A percentile compares a stretch with the other conserved stretches of the same genome.
phyloP scores from a whole-genome alignment of 2,797 vertebrate genomes.

The Rhinophrynus dorsalis region DNA sequence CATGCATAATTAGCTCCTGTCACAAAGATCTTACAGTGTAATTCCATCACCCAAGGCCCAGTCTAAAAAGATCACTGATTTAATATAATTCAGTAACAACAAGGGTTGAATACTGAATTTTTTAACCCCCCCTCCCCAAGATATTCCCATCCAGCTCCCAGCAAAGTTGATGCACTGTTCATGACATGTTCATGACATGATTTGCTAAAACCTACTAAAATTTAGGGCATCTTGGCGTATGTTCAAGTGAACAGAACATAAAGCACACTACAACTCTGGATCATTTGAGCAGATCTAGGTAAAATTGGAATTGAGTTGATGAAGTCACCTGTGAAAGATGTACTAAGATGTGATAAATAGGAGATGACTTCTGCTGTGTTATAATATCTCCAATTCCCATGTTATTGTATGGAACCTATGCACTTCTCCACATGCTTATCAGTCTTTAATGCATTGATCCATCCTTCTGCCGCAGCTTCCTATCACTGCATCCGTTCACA shows the following conservation, averaged over 20 bases:
- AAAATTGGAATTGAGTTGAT: background rate
- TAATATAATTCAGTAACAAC: background rate
- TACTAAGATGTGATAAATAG: too few species aligned
- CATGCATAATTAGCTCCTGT: slow-evolving; percentile 21
- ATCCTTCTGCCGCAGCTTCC: too few species aligned
- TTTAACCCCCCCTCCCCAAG: background rate
- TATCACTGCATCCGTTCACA: too few species aligned
- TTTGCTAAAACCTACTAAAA: slow-evolving; percentile 38
- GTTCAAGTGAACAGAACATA: slow-evolving; percentile 19
- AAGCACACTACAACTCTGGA: slow-evolving; percentile 10
- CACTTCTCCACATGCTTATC: too few species aligned
- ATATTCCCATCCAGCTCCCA: background rate
- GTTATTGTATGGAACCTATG: too few species aligned
- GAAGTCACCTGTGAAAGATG: background rate
- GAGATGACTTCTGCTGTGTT: too few species aligned
- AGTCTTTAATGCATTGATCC: too few species aligned
- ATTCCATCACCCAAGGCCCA: background rate
- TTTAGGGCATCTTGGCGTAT: slow-evolving; percentile 24
- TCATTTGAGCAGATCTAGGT: background rate
- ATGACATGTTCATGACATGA: slow-evolving; percentile 45
- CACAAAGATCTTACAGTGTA: slow-evolving; percentile 14
- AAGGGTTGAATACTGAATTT: slow-evolving; percentile 8
- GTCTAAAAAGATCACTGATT: background rate
- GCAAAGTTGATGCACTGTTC: slow-evolving; percentile 4
- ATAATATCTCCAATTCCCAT: too few species aligned